Evolutionary conservation across 2,797 vertebrate genomes (phyloP).

Genomic region (Labroides dimidiatus): DNA sequence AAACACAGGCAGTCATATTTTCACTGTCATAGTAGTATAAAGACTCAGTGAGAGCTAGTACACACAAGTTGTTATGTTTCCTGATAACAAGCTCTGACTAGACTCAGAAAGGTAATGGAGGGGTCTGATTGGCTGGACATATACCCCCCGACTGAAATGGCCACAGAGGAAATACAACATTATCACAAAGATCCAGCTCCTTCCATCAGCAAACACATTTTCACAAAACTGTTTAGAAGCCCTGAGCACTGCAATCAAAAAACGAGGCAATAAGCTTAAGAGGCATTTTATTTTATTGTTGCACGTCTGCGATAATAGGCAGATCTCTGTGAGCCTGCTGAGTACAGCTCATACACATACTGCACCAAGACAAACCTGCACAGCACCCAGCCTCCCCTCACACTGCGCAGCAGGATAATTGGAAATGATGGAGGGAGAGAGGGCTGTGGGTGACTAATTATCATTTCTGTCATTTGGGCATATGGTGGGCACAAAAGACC

Average conservation of each 20-base stretch:
- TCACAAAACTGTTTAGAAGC: conserved; percentile 19
- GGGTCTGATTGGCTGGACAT: conserved; percentile 6
- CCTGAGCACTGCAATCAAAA: conserved; percentile 13
- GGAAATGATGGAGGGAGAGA: conserved; percentile 34
- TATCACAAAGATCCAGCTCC: conserved; percentile 30
- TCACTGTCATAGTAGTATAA: conserved; percentile 9
- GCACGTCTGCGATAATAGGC: conserved; percentile 44
- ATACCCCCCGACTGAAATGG: conserved; percentile 17
- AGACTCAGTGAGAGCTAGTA: conserved; percentile 19
- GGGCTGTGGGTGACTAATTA: conserved; percentile 45
- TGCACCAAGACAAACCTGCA: conserved; percentile 43
- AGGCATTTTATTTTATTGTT: conserved; percentile 45
- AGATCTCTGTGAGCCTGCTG: conserved; percentile 34
- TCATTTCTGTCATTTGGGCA: conserved; percentile 53
- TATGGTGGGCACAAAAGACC: conserved; percentile 18
- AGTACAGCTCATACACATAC: conserved; percentile 39
- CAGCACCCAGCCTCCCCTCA: conserved; percentile 27
- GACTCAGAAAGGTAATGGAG: conserved; percentile 28
- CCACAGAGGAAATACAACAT: conserved; percentile 21
- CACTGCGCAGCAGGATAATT: conserved; percentile 54
- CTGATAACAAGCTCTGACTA: conserved; percentile 31
- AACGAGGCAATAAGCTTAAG: conserved; percentile 33
- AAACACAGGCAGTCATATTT: conserved; percentile 15
- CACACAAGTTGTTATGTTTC: conserved; percentile 38
- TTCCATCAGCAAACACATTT: conserved; percentile 7